These are phyloP conservation scores for Lytechinus variegatus DNA, from an alignment of 35 echinoderm and acorn worm genomes.

Conservation along the genomic window DNA sequence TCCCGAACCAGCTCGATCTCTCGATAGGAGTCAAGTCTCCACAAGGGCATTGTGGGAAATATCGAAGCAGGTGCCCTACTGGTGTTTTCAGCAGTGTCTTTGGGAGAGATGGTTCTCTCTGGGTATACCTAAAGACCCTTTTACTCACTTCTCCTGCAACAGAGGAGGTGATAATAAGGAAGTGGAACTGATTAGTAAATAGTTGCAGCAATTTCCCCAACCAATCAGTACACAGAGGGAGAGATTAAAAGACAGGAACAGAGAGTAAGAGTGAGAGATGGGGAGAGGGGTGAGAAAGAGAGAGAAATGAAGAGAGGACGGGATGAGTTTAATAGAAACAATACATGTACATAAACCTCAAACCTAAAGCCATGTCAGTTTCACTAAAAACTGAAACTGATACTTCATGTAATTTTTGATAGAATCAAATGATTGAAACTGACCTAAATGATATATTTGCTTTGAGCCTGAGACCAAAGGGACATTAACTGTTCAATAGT, in stretches of 20 bases:
- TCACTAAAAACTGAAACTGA: background rate
- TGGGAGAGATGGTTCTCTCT: background rate
- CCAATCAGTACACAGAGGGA: background rate
- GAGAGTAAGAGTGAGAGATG: background rate
- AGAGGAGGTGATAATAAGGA: background rate
- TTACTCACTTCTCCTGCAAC: background rate
- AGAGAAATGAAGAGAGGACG: background rate
- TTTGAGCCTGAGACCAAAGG: too few species aligned
- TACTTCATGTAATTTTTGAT: too few species aligned
- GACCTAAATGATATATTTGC: too few species aligned
- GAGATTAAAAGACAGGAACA: background rate
- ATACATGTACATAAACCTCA: background rate
- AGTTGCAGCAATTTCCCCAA: conserved; percentile 8
- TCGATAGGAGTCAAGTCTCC: background rate
- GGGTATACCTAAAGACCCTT: background rate
- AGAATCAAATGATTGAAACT: too few species aligned
- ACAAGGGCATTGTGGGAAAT: background rate
- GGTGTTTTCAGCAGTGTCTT: background rate
- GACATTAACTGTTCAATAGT: too few species aligned
- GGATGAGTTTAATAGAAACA: background rate
- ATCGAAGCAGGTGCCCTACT: background rate
- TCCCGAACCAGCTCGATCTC: background rate
- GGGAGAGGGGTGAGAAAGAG: background rate
- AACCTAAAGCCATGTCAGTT: background rate
- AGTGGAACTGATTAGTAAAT: background rate